Evolutionary conservation across 1,140 invertebrate species (phyloP).

Genomic region (Eulimnadia texana): DNA sequence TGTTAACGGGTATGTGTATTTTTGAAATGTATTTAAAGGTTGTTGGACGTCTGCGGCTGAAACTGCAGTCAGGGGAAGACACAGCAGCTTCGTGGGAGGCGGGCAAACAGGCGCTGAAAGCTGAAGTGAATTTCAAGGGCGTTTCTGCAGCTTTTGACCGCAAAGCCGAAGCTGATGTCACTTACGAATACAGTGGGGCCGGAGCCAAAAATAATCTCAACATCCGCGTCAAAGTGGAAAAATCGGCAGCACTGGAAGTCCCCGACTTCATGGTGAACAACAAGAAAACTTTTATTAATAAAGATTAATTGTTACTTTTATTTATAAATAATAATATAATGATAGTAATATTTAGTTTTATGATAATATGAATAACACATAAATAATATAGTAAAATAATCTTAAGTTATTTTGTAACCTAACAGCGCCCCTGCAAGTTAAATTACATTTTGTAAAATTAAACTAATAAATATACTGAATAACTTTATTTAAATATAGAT

Average conservation of each 20-base stretch:
- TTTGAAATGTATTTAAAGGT: background rate
- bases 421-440: too few relatives aligned
- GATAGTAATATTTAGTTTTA: too few relatives aligned
- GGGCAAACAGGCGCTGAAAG: background rate
- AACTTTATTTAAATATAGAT: too few relatives aligned
- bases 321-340: too few relatives aligned
- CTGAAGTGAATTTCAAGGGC: slow-evolving; percentile 10
- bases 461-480: too few relatives aligned
- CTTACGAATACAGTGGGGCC: slow-evolving; percentile 4
- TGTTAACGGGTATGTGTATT: too few relatives aligned
- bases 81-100: background rate
- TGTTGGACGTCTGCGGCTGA: background rate
- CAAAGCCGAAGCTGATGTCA: slow-evolving; percentile 6
- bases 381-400: too few relatives aligned
- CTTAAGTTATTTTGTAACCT: too few relatives aligned
- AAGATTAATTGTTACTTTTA: too few relatives aligned
- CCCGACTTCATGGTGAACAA: background rate
- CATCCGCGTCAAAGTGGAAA: background rate
- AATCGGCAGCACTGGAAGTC: background rate
- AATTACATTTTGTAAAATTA: too few relatives aligned
- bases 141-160: background rate
- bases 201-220: background rate
- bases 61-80: background rate
- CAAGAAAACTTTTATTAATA: too few relatives aligned
- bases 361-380: too few relatives aligned